Conservation (phyloP, 2,113 vertebrate species). For the Daphoenositta chrysoptera region DNA sequence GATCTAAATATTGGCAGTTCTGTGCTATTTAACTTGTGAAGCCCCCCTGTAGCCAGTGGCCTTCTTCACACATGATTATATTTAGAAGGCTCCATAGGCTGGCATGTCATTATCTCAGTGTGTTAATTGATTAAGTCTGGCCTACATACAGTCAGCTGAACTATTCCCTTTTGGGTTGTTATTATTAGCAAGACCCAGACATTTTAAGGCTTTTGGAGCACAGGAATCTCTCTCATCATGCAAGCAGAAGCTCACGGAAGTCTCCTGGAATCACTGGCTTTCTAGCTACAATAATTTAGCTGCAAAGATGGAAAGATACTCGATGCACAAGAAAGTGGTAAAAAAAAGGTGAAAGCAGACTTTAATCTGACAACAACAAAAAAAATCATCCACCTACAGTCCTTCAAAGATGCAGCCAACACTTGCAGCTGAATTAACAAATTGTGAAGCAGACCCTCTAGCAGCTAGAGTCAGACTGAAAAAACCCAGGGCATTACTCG, state of each 20-base stretch:
- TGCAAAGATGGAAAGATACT: neutral
- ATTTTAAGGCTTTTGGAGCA: conserved; percentile 4
- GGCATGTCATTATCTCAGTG: neutral
- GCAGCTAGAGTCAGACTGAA: neutral
- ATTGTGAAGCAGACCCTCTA: neutral
- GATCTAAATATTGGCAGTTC: neutral
- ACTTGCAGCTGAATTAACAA: neutral
- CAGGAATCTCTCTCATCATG: neutral
- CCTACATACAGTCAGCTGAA: neutral
- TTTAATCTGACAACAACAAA: neutral
- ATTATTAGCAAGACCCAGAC: neutral
- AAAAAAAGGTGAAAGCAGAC: neutral
- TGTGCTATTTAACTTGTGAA: neutral
- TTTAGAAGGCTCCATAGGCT: neutral
- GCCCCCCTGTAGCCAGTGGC: neutral
- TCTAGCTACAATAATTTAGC: neutral
- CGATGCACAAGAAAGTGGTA: neutral
- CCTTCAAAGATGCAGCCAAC: neutral
- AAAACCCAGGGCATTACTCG: neutral
- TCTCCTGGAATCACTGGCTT: neutral
- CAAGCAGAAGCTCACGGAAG: neutral
- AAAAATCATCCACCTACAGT: neutral
- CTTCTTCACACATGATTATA: neutral
- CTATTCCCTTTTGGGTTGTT: neutral
- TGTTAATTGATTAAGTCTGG: conserved; percentile 20